These are phyloP conservation scores for Charina bottae DNA, from an alignment of 2,113 vertebrate genomes.

Conservation along the genomic window DNA sequence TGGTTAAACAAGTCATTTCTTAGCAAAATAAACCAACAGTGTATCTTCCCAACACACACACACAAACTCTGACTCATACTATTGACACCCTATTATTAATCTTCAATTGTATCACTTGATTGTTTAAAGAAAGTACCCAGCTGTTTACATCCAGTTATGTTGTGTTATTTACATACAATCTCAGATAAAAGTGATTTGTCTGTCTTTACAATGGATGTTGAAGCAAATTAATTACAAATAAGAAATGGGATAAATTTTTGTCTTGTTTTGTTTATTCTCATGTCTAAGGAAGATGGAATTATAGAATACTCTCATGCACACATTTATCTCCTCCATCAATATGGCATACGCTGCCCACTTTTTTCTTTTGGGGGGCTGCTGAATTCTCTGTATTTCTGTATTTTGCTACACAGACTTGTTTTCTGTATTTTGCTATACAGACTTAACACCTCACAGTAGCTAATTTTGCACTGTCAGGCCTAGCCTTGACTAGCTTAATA, in stretches of 20 bases:
- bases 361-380: background rate
- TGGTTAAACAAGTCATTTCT: background rate
- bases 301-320: background rate
- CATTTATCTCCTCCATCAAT: background rate
- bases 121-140: background rate
- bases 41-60: background rate
- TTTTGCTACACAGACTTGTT: background rate
- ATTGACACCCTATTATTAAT: background rate
- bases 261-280: background rate
- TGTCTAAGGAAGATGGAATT: background rate
- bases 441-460: background rate
- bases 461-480: background rate
- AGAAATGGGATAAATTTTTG: background rate
- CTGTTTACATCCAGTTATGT: background rate
- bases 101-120: background rate
- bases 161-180: background rate
- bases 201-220: background rate
- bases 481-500: background rate
- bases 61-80: background rate
- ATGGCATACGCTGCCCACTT: background rate
- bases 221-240: background rate
- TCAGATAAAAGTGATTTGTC: background rate
- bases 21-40: background rate
- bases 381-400: background rate
- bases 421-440: background rate